phyloP scores from a whole-genome alignment of 1,140 invertebrate genomes.

The Drosophila auraria region DNA sequence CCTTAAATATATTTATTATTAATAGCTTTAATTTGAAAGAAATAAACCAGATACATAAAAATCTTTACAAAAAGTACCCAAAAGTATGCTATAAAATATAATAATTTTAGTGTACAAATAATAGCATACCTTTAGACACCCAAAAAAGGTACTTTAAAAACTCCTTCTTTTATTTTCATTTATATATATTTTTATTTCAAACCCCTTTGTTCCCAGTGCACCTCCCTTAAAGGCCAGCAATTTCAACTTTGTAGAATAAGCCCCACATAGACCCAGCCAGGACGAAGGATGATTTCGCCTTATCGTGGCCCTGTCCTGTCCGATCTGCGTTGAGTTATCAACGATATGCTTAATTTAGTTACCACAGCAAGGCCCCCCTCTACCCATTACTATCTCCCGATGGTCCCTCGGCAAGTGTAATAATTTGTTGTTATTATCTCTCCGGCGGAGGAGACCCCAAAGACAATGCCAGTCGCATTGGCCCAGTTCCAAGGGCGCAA shows the following conservation, averaged over 20 bases:
- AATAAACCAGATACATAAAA: no score
- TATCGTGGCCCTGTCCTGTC: conserved; percentile 45
- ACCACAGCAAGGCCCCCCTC: conserved; percentile 3
- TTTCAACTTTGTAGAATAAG: conserved; percentile 23
- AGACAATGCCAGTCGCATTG: conserved; percentile 73
- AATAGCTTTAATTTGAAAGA: no score
- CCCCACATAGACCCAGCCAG: conserved; percentile 20
- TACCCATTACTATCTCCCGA: neutral
- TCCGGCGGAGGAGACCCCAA: conserved; percentile 36
- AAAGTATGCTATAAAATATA: no score
- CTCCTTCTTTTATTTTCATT: no score
- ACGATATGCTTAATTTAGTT: conserved; percentile 68
- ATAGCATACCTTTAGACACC: no score
- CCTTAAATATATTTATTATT: no score
- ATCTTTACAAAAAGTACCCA: no score
- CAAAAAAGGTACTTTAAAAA: no score
- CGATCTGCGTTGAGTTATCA: conserved; percentile 72
- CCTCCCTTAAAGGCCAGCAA: neutral
- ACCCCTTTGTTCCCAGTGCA: conserved; percentile 2
- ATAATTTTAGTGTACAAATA: no score
- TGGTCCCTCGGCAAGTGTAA: conserved; percentile 60
- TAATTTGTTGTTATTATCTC: conserved; percentile 66
- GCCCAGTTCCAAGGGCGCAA: conserved; percentile 68
- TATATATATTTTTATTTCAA: no score
- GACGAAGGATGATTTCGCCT: conserved; percentile 29